Conservation (phyloP, 2,113 vertebrate species). For the Balaenoptera acutorostrata region DNA sequence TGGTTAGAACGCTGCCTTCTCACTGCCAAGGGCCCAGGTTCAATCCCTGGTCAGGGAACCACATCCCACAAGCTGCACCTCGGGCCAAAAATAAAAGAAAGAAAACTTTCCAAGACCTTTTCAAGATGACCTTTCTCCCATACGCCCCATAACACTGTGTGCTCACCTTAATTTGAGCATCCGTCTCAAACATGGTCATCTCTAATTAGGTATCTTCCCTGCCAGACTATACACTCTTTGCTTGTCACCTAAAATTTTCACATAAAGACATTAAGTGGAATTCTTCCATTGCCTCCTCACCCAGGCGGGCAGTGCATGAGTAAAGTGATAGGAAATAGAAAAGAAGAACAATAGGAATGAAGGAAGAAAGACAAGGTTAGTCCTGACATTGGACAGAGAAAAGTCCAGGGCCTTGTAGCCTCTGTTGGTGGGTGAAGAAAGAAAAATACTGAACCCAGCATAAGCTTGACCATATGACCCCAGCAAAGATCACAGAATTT, state of each 20-base stretch:
- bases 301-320: background rate
- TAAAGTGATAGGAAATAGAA: background rate
- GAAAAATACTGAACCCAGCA: background rate
- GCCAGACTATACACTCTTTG: background rate
- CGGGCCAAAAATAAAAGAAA: background rate
- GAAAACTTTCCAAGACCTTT: background rate
- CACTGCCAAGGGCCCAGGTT: no score
- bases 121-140: background rate
- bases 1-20: no score
- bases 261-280: background rate
- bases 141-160: fast-evolving
- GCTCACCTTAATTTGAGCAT: background rate
- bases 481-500: background rate
- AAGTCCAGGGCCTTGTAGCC: background rate
- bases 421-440: background rate
- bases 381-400: background rate
- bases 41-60: no score
- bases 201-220: background rate
- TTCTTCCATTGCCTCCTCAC: background rate
- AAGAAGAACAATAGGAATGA: background rate
- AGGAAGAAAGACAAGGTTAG: background rate
- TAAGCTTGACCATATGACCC: background rate
- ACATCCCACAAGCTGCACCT: no score
- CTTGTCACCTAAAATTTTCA: background rate
- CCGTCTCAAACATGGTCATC: background rate